These are phyloP conservation scores for Climacteris rufus DNA, from an alignment of 2,113 vertebrate genomes.

Conservation along the genomic window DNA sequence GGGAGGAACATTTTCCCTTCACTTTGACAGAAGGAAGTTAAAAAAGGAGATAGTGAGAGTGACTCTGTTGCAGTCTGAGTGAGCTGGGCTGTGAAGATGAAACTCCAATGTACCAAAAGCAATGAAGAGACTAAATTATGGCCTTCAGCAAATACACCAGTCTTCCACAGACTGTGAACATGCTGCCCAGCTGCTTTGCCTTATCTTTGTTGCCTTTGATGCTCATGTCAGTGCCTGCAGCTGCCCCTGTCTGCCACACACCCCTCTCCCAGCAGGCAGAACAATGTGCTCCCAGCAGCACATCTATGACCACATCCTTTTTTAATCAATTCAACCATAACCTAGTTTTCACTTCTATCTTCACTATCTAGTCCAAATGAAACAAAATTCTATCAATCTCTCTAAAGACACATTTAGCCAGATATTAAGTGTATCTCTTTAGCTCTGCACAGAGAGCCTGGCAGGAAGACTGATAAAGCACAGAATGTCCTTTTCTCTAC, in stretches of 20 bases:
- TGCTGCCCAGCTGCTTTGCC: neutral
- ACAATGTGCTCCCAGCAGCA: neutral
- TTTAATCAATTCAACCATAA: neutral
- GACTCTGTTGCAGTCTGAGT: neutral
- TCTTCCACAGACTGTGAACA: neutral
- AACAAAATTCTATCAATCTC: neutral
- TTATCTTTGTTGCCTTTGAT: neutral
- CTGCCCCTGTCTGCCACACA: neutral
- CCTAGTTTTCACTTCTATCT: neutral
- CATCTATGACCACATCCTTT: neutral
- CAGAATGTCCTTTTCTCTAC: neutral
- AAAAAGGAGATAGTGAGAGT: neutral
- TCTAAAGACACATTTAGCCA: neutral
- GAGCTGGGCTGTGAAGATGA: neutral
- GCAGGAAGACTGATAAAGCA: neutral
- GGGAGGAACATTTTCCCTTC: neutral
- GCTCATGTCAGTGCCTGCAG: neutral
- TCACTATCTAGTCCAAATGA: neutral
- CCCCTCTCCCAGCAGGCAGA: neutral
- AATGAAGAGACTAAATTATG: neutral
- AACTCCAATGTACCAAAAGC: neutral
- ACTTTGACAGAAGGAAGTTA: neutral
- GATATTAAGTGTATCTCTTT: neutral
- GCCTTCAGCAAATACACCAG: neutral
- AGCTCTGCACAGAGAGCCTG: neutral